Base-by-base conservation (phyloP, 2,888 invertebrate species). In the Andrena bicolor region DNA sequence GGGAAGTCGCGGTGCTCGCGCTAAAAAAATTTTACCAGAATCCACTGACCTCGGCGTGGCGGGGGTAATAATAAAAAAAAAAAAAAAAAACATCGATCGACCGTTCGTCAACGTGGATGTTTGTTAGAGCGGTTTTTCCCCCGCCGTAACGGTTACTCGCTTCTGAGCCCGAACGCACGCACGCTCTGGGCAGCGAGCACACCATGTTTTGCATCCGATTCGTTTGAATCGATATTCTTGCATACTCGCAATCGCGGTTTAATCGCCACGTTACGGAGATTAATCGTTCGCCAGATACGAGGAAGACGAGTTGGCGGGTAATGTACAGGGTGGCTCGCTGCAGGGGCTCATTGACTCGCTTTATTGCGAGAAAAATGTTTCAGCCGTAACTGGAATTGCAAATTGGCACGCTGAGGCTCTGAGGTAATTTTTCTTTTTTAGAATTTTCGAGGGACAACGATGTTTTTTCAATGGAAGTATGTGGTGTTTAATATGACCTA, bases 151-250 rank as follows among this genome's bases (percentile, higher is more conserved):
- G 60, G 75, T 84, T 76, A 63, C 73, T 64, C 48, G 75, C n/a
- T 73, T 48, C 20, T 28, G 10, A 26, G 26, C 53, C 32, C 51
- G 20, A 20, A 30, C 41, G 56, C 28, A 71, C 51, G 30, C 28
- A 61, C 60, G 51, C 56, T 41, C 60, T 49, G 28, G 41, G 6
- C 61, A 58, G 58, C n/a, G 63, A 64, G 58, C 63, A 77, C 70
- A 77, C 70, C 66, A 53, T 75, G 78, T 74, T 82, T 83, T 82
- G 74, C 82, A 74, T 78, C 63, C 53, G 53, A 78, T 82, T 83
- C 82, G 58, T 78, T 74, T 10, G 60, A 82, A 83, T 83, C 82
- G 83, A 83, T 83, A 82, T 79, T 70, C 75, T 72, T 70, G 83
- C 79, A 64, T 69, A 71, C 71, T 77, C 58, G n/a, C 68, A 60